These are phyloP conservation scores for Eolophus roseicapilla DNA, from an alignment of 2,113 vertebrate genomes.

Conservation along the genomic window DNA sequence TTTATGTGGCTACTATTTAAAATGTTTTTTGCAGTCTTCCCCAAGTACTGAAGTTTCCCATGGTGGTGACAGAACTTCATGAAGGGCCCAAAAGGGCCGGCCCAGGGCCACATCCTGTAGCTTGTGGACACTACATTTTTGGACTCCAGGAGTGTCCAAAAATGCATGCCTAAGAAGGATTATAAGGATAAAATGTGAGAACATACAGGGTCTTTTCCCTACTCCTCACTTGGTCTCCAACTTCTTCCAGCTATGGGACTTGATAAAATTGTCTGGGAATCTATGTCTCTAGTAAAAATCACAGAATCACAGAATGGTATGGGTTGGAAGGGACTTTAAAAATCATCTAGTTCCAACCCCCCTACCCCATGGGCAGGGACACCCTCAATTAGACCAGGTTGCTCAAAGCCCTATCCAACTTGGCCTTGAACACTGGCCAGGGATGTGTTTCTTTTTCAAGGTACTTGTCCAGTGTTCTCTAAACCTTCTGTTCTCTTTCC, in stretches of 20 bases:
- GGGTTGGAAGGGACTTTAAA: neutral
- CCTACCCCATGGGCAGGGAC: neutral
- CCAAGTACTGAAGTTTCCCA: neutral
- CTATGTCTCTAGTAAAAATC: neutral
- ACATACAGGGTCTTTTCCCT: neutral
- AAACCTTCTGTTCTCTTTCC: neutral
- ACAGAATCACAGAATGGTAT: neutral
- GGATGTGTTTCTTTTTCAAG: neutral
- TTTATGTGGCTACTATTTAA: neutral
- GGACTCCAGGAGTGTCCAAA: neutral
- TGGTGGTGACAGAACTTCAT: neutral
- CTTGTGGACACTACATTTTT: neutral
- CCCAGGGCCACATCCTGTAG: neutral
- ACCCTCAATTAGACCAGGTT: neutral
- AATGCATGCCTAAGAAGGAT: neutral
- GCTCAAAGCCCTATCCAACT: neutral
- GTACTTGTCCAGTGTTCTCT: neutral
- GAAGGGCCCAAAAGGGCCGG: neutral
- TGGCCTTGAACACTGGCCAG: neutral
- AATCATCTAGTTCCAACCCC: neutral
- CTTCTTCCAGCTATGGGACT: neutral
- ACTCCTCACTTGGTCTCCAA: neutral
- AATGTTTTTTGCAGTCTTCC: neutral
- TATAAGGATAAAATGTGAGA: neutral
- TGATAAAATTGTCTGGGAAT: neutral